Evolutionary conservation across 2,113 vertebrate genomes (phyloP), one percentile per base, ranked within the genome.

Genomic region (Oreochromis spilurus): DNA sequence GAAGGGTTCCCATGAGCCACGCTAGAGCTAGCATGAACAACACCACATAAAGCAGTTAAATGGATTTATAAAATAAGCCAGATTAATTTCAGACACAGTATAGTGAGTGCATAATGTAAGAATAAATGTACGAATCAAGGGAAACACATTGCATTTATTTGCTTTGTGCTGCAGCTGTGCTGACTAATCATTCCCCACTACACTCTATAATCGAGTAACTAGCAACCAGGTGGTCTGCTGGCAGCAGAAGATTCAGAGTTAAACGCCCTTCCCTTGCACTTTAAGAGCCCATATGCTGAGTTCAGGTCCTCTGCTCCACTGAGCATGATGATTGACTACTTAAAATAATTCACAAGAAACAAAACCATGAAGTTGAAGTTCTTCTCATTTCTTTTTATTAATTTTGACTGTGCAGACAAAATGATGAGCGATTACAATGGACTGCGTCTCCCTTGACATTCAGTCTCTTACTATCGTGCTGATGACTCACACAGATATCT

Each of bases 171-270:
- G 50, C 54, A 58, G 79, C 53, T 58, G 79, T 58, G 79, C 38
- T 57, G 79, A 81, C 38, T 55, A 29, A 57, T 55, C 43, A 38
- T 84, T 84, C 72, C 17, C 45, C 83, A 79, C 72, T 6, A 48
- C n/a, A 29, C 43, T 78, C 6, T 14, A 31, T 17, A 50, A 43
- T 34, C 10, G 17, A 81, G 55, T 19, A 40, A 60, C 40, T 19
- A 58, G 29, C 40, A 60, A 57, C 24, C 5, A 57, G 38, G 55
- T 48, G 38, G 79, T 81, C 55, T 29, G 17, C 57, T 26, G 16
- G 38, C 79, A 81, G 16, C 16, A 81, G 36, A 29, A 19, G 38
- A 58, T 75, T 19, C 43, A 75, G 45, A 48, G 29, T 75, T 75
- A 75, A 75, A 75, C 1, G 4, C 43, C 70, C 9, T 48, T 75